Evolutionary conservation across 2,888 invertebrate genomes (phyloP), one percentile per base, ranked within the genome.

Genomic region (Dioctria linearis): DNA sequence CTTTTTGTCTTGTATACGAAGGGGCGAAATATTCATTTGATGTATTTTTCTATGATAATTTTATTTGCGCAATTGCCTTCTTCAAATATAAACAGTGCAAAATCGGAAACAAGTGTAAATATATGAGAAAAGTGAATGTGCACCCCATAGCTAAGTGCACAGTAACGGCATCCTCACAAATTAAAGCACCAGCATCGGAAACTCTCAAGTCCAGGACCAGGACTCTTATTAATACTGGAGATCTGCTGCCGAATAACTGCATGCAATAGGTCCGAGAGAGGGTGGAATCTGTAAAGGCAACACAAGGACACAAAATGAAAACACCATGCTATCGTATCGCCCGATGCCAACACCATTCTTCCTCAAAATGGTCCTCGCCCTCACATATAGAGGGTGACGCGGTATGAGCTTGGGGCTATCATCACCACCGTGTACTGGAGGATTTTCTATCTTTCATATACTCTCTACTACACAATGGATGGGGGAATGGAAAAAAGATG

Each of bases 11-110:
- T 75, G 9, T 59, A 42, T 11, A 11, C 2, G 42, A 25, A 13
- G 43, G 73, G 57, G 51, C 37, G 73, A 40, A 73, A 57, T 78
- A 51, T 65, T 65, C 63, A 54, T 67, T 66, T 75, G 66, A 63
- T 76, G 69, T 79, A 79, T 78, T 79, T 79, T 79, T 79, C 40
- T 80, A 82, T 82, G 80, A 76, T 82, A 82, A 82, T 82, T 80
- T 79, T 82, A 80, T 80, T 80, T 82, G 80, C 76, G 75, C 80
- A 82, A 82, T 82, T 82, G 82, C 82, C 76, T 82, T 82, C 79
- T 75, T 76, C 78, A 69, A 80, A 76, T 78, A 80, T 79, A 75
- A 80, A 82, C 80, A 82, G 79, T 63, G 78, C 61, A 80, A 82
- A 80, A 82, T 82, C 82, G 82, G 82, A 82, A 82, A 80, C 76